These are phyloP conservation scores for Cylloceria caligata DNA, from an alignment of 2,888 invertebrate genomes.

Conservation along the genomic window DNA sequence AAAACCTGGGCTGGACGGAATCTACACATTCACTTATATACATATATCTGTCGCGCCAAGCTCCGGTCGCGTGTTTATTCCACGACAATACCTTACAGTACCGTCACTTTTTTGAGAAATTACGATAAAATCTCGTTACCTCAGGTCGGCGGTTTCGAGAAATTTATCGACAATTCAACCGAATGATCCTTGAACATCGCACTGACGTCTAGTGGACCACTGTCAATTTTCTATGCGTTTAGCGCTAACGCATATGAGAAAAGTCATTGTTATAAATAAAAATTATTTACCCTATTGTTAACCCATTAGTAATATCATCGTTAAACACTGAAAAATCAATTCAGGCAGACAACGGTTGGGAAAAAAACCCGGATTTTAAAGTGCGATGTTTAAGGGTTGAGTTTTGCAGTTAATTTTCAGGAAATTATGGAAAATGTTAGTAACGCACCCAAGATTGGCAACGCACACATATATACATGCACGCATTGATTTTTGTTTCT, in stretches of 20 bases:
- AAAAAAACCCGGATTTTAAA: background rate
- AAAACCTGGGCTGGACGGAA: constrained; percentile 83
- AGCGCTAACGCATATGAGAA: no score
- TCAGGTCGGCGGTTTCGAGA: background rate
- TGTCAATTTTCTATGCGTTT: no score
- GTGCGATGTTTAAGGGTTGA: background rate
- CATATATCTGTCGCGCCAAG: constrained; percentile 83
- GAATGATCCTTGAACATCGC: background rate
- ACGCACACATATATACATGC: constrained; percentile 83
- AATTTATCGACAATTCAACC: constrained; percentile 5
- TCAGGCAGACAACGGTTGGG: background rate
- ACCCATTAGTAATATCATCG: background rate
- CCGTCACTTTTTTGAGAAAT: constrained; percentile 10
- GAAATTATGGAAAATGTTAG: constrained; percentile 56
- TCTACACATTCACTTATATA: constrained; percentile 84
- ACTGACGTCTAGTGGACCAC: no score
- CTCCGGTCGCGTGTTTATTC: constrained; percentile 77
- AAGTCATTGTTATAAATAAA: no score
- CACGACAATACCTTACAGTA: background rate
- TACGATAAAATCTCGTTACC: background rate
- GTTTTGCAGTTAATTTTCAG: constrained; percentile 5
- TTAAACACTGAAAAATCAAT: background rate
- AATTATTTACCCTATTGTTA: background rate
- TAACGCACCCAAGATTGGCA: constrained; percentile 81
- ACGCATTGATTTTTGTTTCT: constrained; percentile 77